A percentile compares a stretch with the other conserved stretches of the same genome.
Evolutionary conservation across 2,113 vertebrate species (phyloP).

Genomic region (Varanus salvator): DNA sequence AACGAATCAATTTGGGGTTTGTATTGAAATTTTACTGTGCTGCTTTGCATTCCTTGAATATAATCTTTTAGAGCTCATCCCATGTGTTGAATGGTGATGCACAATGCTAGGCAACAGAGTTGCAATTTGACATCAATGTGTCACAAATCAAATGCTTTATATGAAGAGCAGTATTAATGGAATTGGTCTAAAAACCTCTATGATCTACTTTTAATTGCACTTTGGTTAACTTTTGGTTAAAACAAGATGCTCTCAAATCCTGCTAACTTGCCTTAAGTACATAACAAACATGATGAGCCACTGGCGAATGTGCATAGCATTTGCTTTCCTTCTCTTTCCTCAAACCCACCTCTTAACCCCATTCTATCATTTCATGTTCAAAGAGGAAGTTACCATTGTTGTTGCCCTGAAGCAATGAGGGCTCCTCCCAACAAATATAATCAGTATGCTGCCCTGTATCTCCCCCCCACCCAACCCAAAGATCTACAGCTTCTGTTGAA

Average conservation of each 20-base stretch:
- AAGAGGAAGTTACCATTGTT: not conserved
- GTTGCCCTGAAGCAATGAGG: not conserved
- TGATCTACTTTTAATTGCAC: not conserved
- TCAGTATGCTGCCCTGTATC: not conserved
- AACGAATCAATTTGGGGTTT: constrained; percentile 93
- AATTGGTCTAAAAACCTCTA: not conserved
- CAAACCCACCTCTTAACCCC: not conserved
- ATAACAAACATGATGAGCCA: not conserved
- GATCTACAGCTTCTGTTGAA: not conserved
- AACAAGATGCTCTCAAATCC: not conserved
- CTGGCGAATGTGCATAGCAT: not conserved
- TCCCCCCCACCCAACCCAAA: not conserved
- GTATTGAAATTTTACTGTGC: constrained; percentile 40
- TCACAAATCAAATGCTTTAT: not conserved
- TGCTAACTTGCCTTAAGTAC: not conserved
- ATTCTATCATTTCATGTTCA: not conserved
- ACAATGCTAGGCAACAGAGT: not conserved
- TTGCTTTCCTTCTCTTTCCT: not conserved
- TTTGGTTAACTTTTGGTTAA: not conserved
- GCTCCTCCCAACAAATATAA: not conserved
- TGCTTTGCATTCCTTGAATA: accelerated
- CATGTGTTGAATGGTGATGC: accelerated
- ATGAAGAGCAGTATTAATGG: not conserved
- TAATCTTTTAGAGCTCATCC: accelerated
- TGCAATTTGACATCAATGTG: not conserved